These are phyloP conservation scores for Chelon auratus DNA, from an alignment of 2,797 vertebrate species.

Conservation along the genomic window DNA sequence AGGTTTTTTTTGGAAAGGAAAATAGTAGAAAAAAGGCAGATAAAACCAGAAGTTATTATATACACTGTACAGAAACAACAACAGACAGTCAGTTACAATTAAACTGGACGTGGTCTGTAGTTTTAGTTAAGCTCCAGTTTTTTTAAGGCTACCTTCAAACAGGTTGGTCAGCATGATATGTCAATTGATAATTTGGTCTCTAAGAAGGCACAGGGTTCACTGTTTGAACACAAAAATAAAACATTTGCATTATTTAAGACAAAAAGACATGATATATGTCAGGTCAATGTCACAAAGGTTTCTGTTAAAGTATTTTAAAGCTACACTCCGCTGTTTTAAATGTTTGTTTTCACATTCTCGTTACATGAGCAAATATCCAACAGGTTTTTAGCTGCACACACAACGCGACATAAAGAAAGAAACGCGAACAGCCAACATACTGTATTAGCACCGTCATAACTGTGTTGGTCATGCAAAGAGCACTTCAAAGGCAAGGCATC, in stretches of 20 bases:
- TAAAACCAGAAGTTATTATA: slow-evolving; percentile 50
- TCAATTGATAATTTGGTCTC: slow-evolving; percentile 74
- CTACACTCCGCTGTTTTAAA: slow-evolving; percentile 10
- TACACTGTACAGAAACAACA: slow-evolving; percentile 73
- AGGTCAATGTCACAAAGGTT: slow-evolving; percentile 30
- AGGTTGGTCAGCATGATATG: slow-evolving; percentile 61
- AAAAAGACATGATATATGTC: slow-evolving; percentile 44
- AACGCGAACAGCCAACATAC: slow-evolving; percentile 38
- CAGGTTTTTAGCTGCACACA: slow-evolving; percentile 43
- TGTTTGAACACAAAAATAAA: slow-evolving; percentile 66
- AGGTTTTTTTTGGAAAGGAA: slow-evolving; percentile 51
- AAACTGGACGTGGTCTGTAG: slow-evolving; percentile 51
- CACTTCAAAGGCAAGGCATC: slow-evolving; percentile 72
- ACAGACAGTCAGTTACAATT: slow-evolving; percentile 44
- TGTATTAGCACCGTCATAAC: slow-evolving; percentile 69
- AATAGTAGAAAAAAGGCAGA: slow-evolving; percentile 60
- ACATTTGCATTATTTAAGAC: slow-evolving; percentile 65
- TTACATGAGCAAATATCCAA: slow-evolving; percentile 32
- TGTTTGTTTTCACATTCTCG: slow-evolving; percentile 61
- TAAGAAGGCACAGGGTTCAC: slow-evolving; percentile 43
- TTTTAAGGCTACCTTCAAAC: slow-evolving; percentile 58
- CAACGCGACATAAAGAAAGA: slow-evolving; percentile 60
- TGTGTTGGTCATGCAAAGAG: slow-evolving; percentile 69
- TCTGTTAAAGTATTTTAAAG: slow-evolving; percentile 18
- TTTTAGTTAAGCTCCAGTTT: slow-evolving; percentile 63